Base-by-base conservation (phyloP, 2,797 vertebrate genomes). In the Oryzias dopingdopingensis region DNA sequence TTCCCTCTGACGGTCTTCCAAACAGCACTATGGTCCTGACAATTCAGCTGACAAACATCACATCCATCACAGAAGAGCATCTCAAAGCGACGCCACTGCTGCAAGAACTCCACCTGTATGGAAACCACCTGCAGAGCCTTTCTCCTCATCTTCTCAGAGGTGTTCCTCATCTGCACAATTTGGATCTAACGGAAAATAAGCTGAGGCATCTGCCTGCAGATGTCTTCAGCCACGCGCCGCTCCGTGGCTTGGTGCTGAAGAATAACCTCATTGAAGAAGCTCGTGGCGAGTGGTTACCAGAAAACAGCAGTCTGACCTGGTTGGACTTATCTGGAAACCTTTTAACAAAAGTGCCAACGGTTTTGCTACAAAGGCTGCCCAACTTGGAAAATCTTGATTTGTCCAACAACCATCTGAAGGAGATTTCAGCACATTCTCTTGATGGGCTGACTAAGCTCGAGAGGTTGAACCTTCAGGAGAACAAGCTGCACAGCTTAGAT, bases 121-220 rank as follows among this genome's bases (percentile, higher is more conserved):
- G 56, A 69, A 92, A 90, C 79, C 73, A 65, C 6, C 77, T 92
- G 67, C 57, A 43, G 17, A 81, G 15, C 26, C 84, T 92, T 23
- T 69, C 89, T 7, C 44, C 87, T 6, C 54, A 89, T 42, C 70
- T 92, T 1, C 83, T 92, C 71, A 61, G 84, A 22, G 86, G 86
- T 0, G 78, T 88, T 8, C 85, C 86, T 55, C 78, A 51, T 15
- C 82, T 92, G 14, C 24, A 54, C n/a, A 83, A 81, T 6, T 45
- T 92, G 65, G 90, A 91, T 52, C 86, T 92, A 37, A 91, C 86
- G 0, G 80, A 61, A 20, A 92, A 92, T 82, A 68, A 72, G 37
- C 70, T 92, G 52, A 68, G 47, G 0, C 37, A 59, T 14, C 72
- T 90, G 32, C 88, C 87, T 0, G 56, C 42, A 0, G 47, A 67